These are phyloP conservation scores for Rugalucina vietnamica DNA, from an alignment of 2,888 invertebrate species.

Conservation along the genomic window DNA sequence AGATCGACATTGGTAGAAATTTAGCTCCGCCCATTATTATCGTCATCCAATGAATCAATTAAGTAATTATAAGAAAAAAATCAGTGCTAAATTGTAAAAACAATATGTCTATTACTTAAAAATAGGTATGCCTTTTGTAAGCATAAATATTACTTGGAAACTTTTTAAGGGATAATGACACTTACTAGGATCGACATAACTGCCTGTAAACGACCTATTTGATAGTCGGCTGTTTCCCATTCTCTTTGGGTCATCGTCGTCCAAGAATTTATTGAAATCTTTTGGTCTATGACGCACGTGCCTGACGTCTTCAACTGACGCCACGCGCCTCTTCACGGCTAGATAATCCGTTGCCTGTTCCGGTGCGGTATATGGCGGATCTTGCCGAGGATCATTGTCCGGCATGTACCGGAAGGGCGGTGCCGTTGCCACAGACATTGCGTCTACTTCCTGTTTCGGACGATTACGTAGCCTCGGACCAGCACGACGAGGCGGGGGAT, in stretches of 20 bases:
- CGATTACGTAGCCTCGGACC: conserved; percentile 17
- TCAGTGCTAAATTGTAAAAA: too few relatives aligned
- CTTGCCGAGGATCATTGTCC: conserved; percentile 40
- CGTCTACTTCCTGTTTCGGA: conserved; percentile 51
- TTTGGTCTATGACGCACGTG: conserved; percentile 36
- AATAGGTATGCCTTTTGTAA: too few relatives aligned
- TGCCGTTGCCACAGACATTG: conserved; percentile 60
- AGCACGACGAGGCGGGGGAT: conserved; percentile 35
- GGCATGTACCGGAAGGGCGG: conserved; percentile 60
- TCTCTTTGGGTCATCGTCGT: background rate
- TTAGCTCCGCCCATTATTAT: too few relatives aligned
- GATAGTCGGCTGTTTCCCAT: conserved; percentile 45
- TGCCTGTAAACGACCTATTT: conserved; percentile 70
- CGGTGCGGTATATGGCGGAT: conserved; percentile 64
- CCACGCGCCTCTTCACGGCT: conserved; percentile 13
- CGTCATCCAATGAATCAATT: too few relatives aligned
- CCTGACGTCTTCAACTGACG: conserved; percentile 51
- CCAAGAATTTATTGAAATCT: background rate
- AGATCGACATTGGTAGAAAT: too few relatives aligned
- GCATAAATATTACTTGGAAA: too few relatives aligned
- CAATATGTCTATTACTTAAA: too few relatives aligned
- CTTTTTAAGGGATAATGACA: too few relatives aligned
- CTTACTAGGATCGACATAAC: conserved; percentile 75
- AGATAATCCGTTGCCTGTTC: conserved; percentile 14
- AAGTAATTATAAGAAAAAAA: too few relatives aligned